phyloP scores from a whole-genome alignment of 2,113 vertebrate species.

The Tetrax tetrax region DNA sequence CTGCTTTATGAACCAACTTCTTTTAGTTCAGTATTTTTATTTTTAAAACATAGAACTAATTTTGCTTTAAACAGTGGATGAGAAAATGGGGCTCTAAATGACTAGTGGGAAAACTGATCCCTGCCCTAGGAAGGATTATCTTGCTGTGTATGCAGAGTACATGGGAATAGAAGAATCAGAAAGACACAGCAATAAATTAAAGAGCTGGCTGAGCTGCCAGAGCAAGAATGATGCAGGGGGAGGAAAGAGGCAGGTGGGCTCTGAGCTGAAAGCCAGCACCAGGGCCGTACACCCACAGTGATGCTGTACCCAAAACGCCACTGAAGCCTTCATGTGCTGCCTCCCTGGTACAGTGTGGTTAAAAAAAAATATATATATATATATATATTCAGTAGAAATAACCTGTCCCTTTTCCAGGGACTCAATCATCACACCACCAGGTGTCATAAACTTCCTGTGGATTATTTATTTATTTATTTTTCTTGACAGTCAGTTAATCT shows the following conservation, averaged over 20 bases:
- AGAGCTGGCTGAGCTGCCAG: neutral
- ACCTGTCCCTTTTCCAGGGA: too few relatives aligned
- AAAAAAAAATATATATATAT: too few relatives aligned
- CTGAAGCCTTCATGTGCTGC: neutral
- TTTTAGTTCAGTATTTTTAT: neutral
- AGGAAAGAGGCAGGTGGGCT: neutral
- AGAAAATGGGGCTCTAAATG: neutral
- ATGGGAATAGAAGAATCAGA: neutral
- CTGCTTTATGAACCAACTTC: neutral
- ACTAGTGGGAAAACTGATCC: neutral
- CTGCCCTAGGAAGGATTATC: neutral
- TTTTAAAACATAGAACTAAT: neutral
- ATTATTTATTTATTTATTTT: too few relatives aligned
- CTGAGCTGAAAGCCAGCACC: neutral
- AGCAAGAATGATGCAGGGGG: accelerated
- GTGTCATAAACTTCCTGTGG: neutral
- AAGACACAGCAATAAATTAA: neutral
- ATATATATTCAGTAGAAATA: too few relatives aligned
- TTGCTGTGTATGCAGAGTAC: neutral
- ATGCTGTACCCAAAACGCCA: neutral
- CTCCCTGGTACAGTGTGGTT: too few relatives aligned
- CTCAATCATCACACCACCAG: too few relatives aligned
- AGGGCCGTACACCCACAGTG: neutral
- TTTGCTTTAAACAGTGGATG: neutral
- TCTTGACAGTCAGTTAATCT: neutral